Evolutionary conservation across 2,888 invertebrate genomes (phyloP).

Genomic region (Campoletis raptor): DNA sequence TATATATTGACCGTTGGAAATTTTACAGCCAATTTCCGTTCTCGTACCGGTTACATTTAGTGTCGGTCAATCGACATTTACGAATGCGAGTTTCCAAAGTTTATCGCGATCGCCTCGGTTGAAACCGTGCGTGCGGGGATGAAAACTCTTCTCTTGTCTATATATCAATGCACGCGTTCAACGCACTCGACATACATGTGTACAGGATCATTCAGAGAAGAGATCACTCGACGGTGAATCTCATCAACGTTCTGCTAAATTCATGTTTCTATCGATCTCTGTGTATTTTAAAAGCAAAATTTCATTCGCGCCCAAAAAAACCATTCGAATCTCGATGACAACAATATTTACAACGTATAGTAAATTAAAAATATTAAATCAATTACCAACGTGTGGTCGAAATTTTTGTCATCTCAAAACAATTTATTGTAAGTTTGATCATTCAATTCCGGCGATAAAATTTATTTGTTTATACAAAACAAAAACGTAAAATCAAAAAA

Average conservation of each 20-base stretch:
- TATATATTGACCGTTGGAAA: constrained; percentile 66
- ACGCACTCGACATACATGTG: constrained; percentile 33
- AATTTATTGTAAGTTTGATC: not conserved
- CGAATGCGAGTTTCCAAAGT: constrained; percentile 71
- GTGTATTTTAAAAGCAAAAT: not conserved
- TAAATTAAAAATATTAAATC: too few relatives aligned
- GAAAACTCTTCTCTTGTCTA: constrained; percentile 31
- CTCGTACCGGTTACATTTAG: constrained; percentile 72
- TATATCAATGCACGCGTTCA: constrained; percentile 27
- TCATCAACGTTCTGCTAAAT: not conserved
- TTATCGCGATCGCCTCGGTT: constrained; percentile 77
- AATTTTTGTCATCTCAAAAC: not conserved
- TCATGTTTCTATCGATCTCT: not conserved
- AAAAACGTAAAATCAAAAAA: too few relatives aligned
- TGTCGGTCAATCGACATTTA: constrained; percentile 74
- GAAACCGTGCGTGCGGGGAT: constrained; percentile 67
- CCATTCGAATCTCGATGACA: not conserved
- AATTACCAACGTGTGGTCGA: too few relatives aligned
- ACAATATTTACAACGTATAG: not conserved
- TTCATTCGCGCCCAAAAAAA: not conserved
- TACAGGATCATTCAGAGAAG: not conserved
- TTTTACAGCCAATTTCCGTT: constrained; percentile 73
- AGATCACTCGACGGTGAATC: not conserved
- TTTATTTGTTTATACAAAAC: not conserved
- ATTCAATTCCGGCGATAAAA: not conserved